Evolutionary conservation across 2,113 vertebrate genomes (phyloP).

Genomic region (Crotalus tigris): DNA sequence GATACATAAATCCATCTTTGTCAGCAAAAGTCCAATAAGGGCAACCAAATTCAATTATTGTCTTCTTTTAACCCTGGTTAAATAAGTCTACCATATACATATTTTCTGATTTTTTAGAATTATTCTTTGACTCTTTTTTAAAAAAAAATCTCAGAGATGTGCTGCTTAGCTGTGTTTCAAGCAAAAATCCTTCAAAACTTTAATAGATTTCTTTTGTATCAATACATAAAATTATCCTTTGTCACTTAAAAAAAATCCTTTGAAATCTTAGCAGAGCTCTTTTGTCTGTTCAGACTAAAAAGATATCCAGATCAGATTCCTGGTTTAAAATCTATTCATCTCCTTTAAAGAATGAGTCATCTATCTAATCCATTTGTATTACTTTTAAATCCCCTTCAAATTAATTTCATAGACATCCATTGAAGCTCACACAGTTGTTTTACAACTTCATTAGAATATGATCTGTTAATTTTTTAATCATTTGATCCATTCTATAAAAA

Average conservation of each 20-base stretch:
- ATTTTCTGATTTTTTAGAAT: background rate
- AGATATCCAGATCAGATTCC: background rate
- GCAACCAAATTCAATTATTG: background rate
- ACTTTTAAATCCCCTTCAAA: background rate
- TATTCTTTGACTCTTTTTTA: background rate
- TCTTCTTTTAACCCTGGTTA: background rate
- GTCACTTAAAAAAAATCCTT: background rate
- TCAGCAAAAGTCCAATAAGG: background rate
- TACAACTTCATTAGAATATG: background rate
- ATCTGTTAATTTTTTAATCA: background rate
- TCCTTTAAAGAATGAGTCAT: background rate
- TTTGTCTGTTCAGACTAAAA: background rate
- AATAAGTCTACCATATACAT: background rate
- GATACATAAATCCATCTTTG: background rate
- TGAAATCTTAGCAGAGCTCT: background rate
- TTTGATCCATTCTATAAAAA: background rate
- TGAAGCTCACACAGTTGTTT: background rate
- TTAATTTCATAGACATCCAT: background rate
- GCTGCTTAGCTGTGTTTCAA: background rate
- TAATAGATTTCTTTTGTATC: background rate
- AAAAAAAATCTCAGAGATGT: background rate
- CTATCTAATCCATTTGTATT: background rate
- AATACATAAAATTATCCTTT: background rate
- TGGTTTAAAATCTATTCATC: background rate
- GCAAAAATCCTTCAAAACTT: background rate